Percentiles rank a stretch among this genome's conserved stretches.
Conservation (phyloP, 1,140 invertebrate genomes). For the Sinella curviseta region DNA sequence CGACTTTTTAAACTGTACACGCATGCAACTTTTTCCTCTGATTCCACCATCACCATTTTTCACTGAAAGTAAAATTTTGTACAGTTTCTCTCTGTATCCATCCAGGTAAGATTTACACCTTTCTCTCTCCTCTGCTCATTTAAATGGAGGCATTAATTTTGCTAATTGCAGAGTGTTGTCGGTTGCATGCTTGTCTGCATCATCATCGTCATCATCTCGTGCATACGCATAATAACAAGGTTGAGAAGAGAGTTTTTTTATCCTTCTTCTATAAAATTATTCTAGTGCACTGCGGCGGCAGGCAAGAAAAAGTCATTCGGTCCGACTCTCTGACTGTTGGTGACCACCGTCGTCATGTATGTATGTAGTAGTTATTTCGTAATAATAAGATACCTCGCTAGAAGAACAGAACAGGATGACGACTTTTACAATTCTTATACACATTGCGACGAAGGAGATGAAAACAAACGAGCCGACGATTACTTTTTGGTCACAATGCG, state of each 20-base stretch:
- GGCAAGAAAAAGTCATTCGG: background rate
- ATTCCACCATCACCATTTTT: too few relatives aligned
- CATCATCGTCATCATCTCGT: background rate
- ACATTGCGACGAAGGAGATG: background rate
- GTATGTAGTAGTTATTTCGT: too few relatives aligned
- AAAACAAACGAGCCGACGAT: background rate
- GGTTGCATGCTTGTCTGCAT: constrained; percentile 6
- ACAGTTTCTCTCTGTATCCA: background rate
- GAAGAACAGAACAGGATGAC: background rate
- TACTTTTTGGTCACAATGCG: constrained; percentile 21
- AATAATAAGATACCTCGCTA: background rate
- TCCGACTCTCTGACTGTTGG: background rate
- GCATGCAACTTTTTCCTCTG: too few relatives aligned
- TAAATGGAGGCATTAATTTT: constrained; percentile 15
- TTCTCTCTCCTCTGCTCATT: background rate
- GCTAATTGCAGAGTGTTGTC: background rate
- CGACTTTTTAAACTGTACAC: too few relatives aligned
- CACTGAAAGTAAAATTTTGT: background rate
- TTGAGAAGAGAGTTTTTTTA: background rate
- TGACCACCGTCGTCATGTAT: too few relatives aligned
- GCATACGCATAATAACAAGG: background rate
- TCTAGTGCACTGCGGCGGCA: too few relatives aligned
- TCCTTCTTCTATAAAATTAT: background rate
- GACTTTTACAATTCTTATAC: background rate
- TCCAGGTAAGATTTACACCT: too few relatives aligned